Base-by-base conservation (phyloP, 2,888 invertebrate genomes). In the Drosophila vallismaia region DNA sequence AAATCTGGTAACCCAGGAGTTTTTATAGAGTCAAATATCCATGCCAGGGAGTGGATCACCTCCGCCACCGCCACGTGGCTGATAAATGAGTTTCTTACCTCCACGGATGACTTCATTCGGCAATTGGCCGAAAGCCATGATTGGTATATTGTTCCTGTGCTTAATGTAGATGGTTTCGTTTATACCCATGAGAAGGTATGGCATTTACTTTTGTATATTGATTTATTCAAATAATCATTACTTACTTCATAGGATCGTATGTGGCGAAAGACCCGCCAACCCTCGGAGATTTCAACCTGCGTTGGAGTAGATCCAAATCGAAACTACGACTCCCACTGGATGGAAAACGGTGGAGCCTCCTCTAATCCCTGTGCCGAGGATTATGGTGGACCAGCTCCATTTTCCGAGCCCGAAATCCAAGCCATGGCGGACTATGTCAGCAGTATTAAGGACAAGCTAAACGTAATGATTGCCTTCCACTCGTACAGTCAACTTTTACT, bases 121-220 rank as follows among this genome's bases (percentile, higher is more conserved):
- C 84, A 91, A 1, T 89, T 95, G 77, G 94, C 95, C 4, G 93
- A 95, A 75, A 92, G 92, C 49, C 94, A 94, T 75, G 94, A 95
- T 74, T 96, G 95, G 95, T 95, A 95, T 81, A 92, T 96, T 66
- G 92, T 96, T 59, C 95, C 96, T 0, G 93, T 94, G 1, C 89
- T 93, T 0, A 96, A 96, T 88, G 95, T 95, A 26, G 95, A 96
- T 92, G 95, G 95, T 12, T 95, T 94, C 82, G 93, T 87, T 1
- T 95, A 94, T 76, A 93, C 94, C 0, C 94, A 94, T 76, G 92
- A 92, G 7, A 91, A 89, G 62, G 95, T 95, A 91, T 92, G 92
- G 4, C 1, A 4, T 1, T 0, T 4, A 1, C 0, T 6, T 7
- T 6, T 2, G 4, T 1, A 0, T 3, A 3, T 0, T 19, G 0